Evolutionary conservation across 1,140 invertebrate genomes (phyloP), one percentile per base, ranked within the genome.

Genomic region (Pectinophora gossypiella): DNA sequence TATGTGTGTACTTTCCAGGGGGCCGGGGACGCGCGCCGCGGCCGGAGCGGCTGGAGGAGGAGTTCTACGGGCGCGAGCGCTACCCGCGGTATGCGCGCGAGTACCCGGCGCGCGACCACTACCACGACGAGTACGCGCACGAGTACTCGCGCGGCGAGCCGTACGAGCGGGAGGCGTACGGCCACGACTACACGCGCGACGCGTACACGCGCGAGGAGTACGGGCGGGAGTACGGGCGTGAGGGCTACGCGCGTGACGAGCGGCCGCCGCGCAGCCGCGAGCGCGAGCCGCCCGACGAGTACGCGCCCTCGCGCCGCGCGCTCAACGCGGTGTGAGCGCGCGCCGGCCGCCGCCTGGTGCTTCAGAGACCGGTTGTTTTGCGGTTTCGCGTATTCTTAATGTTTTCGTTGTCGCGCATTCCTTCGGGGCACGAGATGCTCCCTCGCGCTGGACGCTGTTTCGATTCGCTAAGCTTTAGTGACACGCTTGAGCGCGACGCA

Each of bases 11-110:
- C 52, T 48, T 55, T 58, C 0, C 68, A 87, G 78, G 84, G 49
- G 69, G 71, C 56, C 67, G 87, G 62, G 68, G 75, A 54, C 72
- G 77, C 45, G 68, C 72, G 59, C 58, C 74, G 52, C 69, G 87
- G 54, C 65, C 76, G 51, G 84, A 83, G 62, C 75, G 85, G 5
- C 70, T 84, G 32, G 82, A 88, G 61, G 87, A 88, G 55, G 87
- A 88, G 63, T 86, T 87, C 57, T 88, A 87, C 64, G 68, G 79
- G 48, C 75, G 78, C 23, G 80, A 81, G 48, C 63, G 79, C 32
- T 84, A 85, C 61, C 65, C 71, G 52, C 79, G 80, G 51, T 85
- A 86, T 51, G 68, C 67, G 48, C 69, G 76, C 38, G 76, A 50
- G 19, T 78, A 83, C 56, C 72, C 76, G 21, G 60, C 58, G 43